Evolutionary conservation across 53 echinoderm and acorn worm species (phyloP), one percentile per base, ranked within the genome.

Genomic region (Zoroaster sp.): DNA sequence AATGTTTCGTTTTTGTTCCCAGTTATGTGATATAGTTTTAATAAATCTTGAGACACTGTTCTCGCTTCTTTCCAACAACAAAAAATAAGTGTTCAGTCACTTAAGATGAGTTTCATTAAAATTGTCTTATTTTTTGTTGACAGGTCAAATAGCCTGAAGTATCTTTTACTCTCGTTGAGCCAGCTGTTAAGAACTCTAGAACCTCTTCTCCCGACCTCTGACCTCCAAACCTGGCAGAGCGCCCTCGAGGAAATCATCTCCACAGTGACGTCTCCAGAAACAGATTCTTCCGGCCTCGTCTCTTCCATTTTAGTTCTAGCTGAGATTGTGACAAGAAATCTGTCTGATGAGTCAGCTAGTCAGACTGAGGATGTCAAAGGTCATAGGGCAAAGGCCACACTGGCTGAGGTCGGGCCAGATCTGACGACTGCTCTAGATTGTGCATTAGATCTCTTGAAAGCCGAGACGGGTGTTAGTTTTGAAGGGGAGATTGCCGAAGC

Each of bases 161-260:
- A 52, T 21, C 30, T 89, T 18, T 36, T 51, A n/a, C 70, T 89
- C 5, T 67, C 78, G 17, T 40, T 89, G 14, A 51, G 89, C 80
- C 89, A 89, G 25, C 40, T 89, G 38, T 40, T 89, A 2, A 40
- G 18, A 49, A 80, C 51, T 89, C 70, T 89, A 4, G 69, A 38
- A 14, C 54, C 89, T 40, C 40, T 89, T 7, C 51, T 89, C 8
- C 69, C 28, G 54, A 53, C 46, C 14, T 40, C 78, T 52, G 89
- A 78, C 69, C 70, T 78, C 18, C 23, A 80, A 23, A 13, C 40
- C 25, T 89, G 80, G 78, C 78, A 89, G 20, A 44, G 35, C 25
- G 40, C 80, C 71, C 23, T 89, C 17, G 70, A 68, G 18, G 70
- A 78, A 17, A 5, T 89, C 37, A 37, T 72, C 31, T 69, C 79